Base-by-base conservation (phyloP, 1,140 invertebrate genomes). In the Caenorhabditis tropicalis region DNA sequence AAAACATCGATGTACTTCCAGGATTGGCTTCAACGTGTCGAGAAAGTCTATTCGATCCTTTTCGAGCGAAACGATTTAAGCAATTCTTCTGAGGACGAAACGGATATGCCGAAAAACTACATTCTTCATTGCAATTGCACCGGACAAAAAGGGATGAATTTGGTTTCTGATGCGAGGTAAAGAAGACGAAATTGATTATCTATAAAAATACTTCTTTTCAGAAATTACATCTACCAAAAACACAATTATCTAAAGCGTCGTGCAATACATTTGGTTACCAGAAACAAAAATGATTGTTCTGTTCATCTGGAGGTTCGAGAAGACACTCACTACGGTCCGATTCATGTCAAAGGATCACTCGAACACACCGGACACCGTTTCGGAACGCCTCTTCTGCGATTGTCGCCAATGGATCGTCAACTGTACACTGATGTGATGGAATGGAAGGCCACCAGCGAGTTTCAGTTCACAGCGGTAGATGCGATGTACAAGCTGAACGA, bases 281-380 rank as follows among this genome's bases (percentile, higher is more conserved):
- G 65, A 15, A 6, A 43, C 9, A 74, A 74, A 46, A 74, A 46
- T 19, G 65, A 74, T 31, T 74, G 65, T 19, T 74, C 36, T 24
- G 65, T 31, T 24, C 36, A 46, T 43, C 24, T 74, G 21, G 65
- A 74, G n/a, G n/a, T 74, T 12, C 33, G 36, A 3, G 65, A 74
- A n/a, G 36, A 74, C 5, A n/a, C 36, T 2, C n/a, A 5, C 12
- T 58, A 39, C 51, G 36, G 51, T 39, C 24, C 65, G 1, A 21
- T 74, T 24, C 65, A 74, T 43, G 36, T 43, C 7, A 74, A 74
- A 39, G 84, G 84, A 36, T 65, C 29, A 58, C 43, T 82, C 1
- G 84, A 85, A 46, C 84, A 85, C 48, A 85, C 84, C 16, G 84
- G 84, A 0, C 84, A 85, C 65, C 80, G 84, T 15, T 46, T 85